These are phyloP conservation scores for Tetraodon nigroviridis DNA, from an alignment of 2,113 vertebrate species.

Conservation along the genomic window DNA sequence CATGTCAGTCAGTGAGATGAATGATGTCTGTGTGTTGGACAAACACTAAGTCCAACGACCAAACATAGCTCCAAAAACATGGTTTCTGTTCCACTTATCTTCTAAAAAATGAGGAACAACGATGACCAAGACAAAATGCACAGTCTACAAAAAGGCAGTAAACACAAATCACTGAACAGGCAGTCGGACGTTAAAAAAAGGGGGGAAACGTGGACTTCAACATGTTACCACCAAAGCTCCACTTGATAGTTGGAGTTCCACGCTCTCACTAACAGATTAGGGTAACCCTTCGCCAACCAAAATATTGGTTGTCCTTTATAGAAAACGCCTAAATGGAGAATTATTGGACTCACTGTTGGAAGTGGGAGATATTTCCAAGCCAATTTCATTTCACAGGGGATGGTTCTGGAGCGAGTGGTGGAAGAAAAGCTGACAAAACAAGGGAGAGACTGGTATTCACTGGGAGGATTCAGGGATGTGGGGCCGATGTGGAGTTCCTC, in stretches of 20 bases:
- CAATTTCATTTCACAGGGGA: constrained; percentile 53
- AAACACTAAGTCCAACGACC: constrained; percentile 16
- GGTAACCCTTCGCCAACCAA: constrained; percentile 62
- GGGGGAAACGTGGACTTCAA: constrained; percentile 37
- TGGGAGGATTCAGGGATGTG: constrained; percentile 50
- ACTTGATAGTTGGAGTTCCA: constrained; percentile 24
- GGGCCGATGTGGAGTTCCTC: constrained; percentile 62
- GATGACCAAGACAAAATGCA: not conserved
- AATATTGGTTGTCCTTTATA: constrained; percentile 68
- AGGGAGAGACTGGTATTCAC: constrained; percentile 55
- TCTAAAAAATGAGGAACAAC: no score
- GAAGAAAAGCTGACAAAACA: constrained; percentile 53
- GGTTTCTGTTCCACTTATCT: constrained; percentile 5
- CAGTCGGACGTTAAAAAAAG: constrained; percentile 6
- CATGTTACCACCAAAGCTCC: constrained; percentile 38
- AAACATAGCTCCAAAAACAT: constrained; percentile 17
- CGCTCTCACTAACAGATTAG: constrained; percentile 58
- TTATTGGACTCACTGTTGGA: constrained; percentile 63
- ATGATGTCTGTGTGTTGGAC: constrained; percentile 22
- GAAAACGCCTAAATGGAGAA: constrained; percentile 67
- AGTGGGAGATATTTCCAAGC: constrained; percentile 37
- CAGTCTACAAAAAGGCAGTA: constrained; percentile 19
- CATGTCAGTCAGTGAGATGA: constrained; percentile 45
- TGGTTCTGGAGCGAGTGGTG: constrained; percentile 59
- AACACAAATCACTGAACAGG: constrained; percentile 3